Percentiles rank a stretch among this genome's conserved stretches.
phyloP scores from a whole-genome alignment of 2,888 invertebrate species.

The Chloromyia formosa region DNA sequence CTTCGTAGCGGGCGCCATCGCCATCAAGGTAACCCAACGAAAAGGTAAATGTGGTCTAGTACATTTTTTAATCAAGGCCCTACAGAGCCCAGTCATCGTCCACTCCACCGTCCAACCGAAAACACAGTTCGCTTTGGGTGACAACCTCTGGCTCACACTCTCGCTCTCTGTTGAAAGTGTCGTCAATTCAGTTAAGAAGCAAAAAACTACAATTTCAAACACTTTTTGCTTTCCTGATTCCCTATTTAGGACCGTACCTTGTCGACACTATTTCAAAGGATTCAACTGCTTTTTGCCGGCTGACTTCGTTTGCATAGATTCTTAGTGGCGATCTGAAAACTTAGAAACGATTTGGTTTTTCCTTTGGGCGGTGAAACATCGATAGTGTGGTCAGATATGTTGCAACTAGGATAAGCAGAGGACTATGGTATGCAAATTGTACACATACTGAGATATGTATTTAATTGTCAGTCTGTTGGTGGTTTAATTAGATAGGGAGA shows the following conservation, averaged over 20 bases:
- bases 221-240: neutral
- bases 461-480: conserved; percentile 3
- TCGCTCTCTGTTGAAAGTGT: neutral
- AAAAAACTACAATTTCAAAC: conserved; percentile 7
- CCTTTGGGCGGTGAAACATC: neutral
- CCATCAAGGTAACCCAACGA: neutral
- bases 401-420: neutral
- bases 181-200: neutral
- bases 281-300: conserved; percentile 30
- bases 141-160: neutral
- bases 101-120: neutral
- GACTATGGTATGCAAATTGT: neutral
- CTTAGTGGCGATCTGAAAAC: neutral
- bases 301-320: conserved; percentile 30
- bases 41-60: conserved; percentile 6
- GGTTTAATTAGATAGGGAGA: neutral
- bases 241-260: neutral
- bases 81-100: neutral
- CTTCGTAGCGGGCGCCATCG: too few relatives aligned
- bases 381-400: conserved; percentile 19
- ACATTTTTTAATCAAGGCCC: neutral
- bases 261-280: neutral
- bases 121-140: neutral
- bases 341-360: conserved; percentile 12
- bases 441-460: neutral